These are phyloP conservation scores for Hyalella azteca DNA, from an alignment of 2,888 invertebrate genomes.

Conservation along the genomic window DNA sequence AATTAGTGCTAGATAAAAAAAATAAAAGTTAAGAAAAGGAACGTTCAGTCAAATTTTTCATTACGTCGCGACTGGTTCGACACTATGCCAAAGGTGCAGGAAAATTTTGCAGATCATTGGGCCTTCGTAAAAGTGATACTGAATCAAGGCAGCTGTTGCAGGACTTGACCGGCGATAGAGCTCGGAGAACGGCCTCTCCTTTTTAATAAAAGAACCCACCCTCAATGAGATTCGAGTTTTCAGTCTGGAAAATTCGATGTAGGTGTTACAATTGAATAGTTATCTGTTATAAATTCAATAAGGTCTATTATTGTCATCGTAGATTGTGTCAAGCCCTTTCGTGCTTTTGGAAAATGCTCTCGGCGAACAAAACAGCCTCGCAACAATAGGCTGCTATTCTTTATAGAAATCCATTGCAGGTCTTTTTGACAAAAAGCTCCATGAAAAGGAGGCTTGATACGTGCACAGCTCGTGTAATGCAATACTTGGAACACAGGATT, in stretches of 20 bases:
- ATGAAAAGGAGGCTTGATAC: slow-evolving; percentile 32
- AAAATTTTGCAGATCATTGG: slow-evolving; percentile 30
- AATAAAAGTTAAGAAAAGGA: too few species aligned
- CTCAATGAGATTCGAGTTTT: slow-evolving; percentile 9
- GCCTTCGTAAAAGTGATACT: slow-evolving; percentile 23
- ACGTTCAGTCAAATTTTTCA: too few species aligned
- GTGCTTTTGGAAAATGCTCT: slow-evolving; percentile 30
- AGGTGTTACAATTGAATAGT: slow-evolving; percentile 37
- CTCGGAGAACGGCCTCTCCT: slow-evolving; percentile 18
- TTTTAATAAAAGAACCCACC: slow-evolving; percentile 36
- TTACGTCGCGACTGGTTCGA: too few species aligned
- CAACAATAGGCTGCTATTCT: slow-evolving; percentile 34
- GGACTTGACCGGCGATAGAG: slow-evolving; percentile 29
- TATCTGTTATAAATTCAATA: slow-evolving; percentile 37
- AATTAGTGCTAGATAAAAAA: too few species aligned
- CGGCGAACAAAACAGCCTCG: slow-evolving; percentile 30
- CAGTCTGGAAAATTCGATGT: slow-evolving; percentile 32
- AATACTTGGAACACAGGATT: slow-evolving; percentile 21
- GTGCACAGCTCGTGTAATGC: slow-evolving; percentile 23
- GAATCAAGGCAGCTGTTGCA: slow-evolving; percentile 28
- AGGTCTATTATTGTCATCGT: slow-evolving; percentile 33
- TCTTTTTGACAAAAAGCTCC: slow-evolving; percentile 39
- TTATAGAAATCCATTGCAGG: slow-evolving; percentile 36
- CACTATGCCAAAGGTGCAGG: too few species aligned
- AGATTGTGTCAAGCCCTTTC: slow-evolving; percentile 25